phyloP scores from a whole-genome alignment of 2,888 invertebrate species.

The Acronicta psi region DNA sequence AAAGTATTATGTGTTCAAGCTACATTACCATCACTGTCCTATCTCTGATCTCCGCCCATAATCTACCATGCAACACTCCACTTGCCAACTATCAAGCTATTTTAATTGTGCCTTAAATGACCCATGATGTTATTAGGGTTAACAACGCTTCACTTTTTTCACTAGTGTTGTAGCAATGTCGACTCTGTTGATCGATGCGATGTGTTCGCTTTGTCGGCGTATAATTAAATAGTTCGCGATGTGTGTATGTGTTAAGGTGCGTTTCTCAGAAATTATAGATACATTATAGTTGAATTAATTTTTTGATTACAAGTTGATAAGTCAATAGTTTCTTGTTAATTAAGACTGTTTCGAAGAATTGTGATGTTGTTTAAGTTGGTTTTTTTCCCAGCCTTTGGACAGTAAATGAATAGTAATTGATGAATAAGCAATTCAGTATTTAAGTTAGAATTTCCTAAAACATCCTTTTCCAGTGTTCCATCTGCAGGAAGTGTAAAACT shows the following conservation, averaged over 20 bases:
- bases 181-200: slow-evolving; percentile 71
- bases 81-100: slow-evolving; percentile 53
- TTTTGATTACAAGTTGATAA: slow-evolving; percentile 41
- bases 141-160: slow-evolving; percentile 56
- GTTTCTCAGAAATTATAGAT: slow-evolving; percentile 41
- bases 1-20: slow-evolving; percentile 38
- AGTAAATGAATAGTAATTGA: too few species aligned
- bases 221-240: slow-evolving; percentile 71
- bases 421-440: too few species aligned
- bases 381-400: too few species aligned
- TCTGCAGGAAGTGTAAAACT: too few species aligned
- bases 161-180: slow-evolving; percentile 59
- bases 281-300: slow-evolving; percentile 38
- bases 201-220: slow-evolving; percentile 75
- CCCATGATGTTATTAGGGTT: slow-evolving; percentile 64
- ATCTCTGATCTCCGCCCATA: slow-evolving; percentile 46
- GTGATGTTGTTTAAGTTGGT: neutral
- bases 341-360: slow-evolving; percentile 15
- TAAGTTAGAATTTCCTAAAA: too few species aligned
- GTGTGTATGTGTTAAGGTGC: slow-evolving; percentile 37
- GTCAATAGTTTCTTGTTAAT: slow-evolving; percentile 31
- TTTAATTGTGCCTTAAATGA: slow-evolving; percentile 66
- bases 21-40: slow-evolving; percentile 31
- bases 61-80: slow-evolving; percentile 54
- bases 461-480: too few species aligned